These are phyloP conservation scores for Meleagris gallopavo DNA, from an alignment of 2,113 vertebrate genomes.

Conservation along the genomic window DNA sequence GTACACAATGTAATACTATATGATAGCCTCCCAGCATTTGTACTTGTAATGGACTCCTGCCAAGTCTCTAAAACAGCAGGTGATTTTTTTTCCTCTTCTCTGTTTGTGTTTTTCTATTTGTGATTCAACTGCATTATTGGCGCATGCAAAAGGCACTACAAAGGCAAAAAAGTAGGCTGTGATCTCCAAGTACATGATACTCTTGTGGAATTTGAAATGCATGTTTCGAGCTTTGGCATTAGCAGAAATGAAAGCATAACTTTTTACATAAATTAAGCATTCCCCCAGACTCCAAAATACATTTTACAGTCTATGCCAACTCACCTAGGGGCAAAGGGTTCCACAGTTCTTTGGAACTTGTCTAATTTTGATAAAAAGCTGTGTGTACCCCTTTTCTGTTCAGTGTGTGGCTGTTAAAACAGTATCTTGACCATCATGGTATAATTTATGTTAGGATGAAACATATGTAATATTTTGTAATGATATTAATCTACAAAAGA, in stretches of 20 bases:
- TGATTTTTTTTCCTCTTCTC: not conserved
- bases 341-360: not conserved
- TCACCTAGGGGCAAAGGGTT: slow-evolving; percentile 19
- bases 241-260: slow-evolving; percentile 21
- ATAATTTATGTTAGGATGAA: slow-evolving; percentile 27
- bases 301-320: not conserved
- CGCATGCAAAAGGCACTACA: not conserved
- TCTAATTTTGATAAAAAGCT: slow-evolving; percentile 24
- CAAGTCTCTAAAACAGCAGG: not conserved
- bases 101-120: slow-evolving; percentile 5
- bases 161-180: slow-evolving; percentile 24
- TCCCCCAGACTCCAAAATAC: slow-evolving; percentile 15
- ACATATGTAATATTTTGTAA: slow-evolving; percentile 16
- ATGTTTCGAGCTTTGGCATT: slow-evolving; percentile 30
- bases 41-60: not conserved
- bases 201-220: not conserved
- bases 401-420: not conserved
- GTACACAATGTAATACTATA: not conserved
- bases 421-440: not conserved
- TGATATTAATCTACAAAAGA: slow-evolving; percentile 32
- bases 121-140: not conserved
- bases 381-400: not conserved
- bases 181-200: slow-evolving; percentile 2
- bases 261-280: slow-evolving; percentile 9
- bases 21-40: not conserved